Conservation (phyloP, 2,113 vertebrate genomes). For the Hemichromis elongatus region DNA sequence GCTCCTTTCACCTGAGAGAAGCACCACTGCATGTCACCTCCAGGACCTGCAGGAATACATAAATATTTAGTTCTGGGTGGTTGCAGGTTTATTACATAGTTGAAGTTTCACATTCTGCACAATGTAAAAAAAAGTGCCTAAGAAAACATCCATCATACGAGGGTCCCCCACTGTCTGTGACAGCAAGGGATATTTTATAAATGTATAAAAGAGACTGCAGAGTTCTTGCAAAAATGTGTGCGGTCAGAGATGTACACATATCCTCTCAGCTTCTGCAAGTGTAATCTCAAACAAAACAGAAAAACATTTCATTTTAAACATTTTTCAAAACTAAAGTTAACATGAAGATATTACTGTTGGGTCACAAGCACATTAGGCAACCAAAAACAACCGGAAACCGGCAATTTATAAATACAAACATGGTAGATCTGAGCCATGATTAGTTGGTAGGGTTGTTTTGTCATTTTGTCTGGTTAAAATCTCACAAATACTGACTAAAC, state of each 20-base stretch:
- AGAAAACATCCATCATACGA: background rate
- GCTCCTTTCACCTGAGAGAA: conserved; percentile 99
- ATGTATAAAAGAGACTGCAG: background rate
- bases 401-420: background rate
- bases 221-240: background rate
- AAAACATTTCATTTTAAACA: background rate
- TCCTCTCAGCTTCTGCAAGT: background rate
- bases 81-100: background rate
- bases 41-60: conserved; percentile 69
- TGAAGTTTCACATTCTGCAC: background rate
- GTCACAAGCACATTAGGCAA: background rate
- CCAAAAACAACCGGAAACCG: background rate
- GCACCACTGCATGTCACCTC: conserved; percentile 98
- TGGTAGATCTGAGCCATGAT: background rate
- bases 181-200: background rate
- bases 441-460: background rate
- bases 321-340: background rate
- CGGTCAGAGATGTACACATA: background rate
- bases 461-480: background rate
- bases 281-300: background rate
- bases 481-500: background rate
- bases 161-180: background rate
- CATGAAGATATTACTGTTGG: background rate
- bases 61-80: background rate
- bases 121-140: background rate